These are phyloP conservation scores for Scolanthus callimorphus DNA, from an alignment of 92 coral and sea anemone genomes.

Conservation along the genomic window DNA sequence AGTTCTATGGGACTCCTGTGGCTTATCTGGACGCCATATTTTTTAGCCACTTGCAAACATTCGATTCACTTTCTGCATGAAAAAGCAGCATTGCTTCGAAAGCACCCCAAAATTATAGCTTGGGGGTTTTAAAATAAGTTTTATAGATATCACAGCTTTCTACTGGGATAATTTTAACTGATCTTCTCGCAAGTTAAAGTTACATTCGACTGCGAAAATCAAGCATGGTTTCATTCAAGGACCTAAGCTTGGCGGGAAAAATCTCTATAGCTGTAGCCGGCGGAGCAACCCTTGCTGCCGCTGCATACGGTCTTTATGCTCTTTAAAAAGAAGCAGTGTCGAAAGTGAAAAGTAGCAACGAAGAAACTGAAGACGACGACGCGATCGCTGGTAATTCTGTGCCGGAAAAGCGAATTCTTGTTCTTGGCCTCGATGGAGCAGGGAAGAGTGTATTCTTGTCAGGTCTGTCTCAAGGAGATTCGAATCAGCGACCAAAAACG, in stretches of 20 bases:
- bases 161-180: too few species aligned
- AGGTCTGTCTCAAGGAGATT: conserved; percentile 71
- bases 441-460: conserved; percentile 90
- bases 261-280: conserved; percentile 51
- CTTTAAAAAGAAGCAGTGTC: conserved; percentile 29
- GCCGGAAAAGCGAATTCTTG: conserved; percentile 68
- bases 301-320: conserved; percentile 70
- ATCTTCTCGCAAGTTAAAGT: too few species aligned
- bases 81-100: too few species aligned
- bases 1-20: neutral
- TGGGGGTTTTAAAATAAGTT: too few species aligned
- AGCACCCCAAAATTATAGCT: too few species aligned
- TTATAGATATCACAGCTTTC: too few species aligned
- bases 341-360: conserved; percentile 23
- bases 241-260: conserved; percentile 62
- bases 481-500: conserved; percentile 47
- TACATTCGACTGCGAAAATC: too few species aligned
- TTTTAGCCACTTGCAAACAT: too few species aligned
- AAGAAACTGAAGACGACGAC: conserved; percentile 43
- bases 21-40: neutral
- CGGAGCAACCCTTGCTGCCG: conserved; percentile 48
- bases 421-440: conserved; percentile 77
- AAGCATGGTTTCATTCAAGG: conserved; percentile 73
- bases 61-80: too few species aligned
- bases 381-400: conserved; percentile 2